A percentile compares a stretch with the other conserved stretches of the same genome.
Conservation (phyloP, 2,797 vertebrate genomes). For the Hydrocynus forskahlii region DNA sequence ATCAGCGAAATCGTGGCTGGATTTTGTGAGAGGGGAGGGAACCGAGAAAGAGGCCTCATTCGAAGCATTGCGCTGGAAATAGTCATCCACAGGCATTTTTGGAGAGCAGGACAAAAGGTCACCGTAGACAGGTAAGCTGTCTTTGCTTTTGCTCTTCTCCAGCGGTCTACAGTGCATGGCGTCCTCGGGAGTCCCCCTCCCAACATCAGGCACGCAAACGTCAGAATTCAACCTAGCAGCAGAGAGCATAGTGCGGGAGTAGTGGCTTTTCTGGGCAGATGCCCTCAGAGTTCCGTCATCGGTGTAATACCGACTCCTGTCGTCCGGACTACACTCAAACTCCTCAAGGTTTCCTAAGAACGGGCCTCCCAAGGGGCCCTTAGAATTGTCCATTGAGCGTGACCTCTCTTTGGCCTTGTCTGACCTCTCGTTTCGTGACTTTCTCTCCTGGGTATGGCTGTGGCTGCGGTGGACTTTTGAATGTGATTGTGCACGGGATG, state of each 20-base stretch:
- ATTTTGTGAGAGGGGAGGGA: constrained; percentile 86
- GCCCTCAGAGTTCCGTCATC: constrained; percentile 92
- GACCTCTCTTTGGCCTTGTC: constrained; percentile 97
- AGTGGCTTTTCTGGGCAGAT: constrained; percentile 82
- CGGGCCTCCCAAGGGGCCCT: constrained; percentile 87
- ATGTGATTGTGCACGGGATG: constrained; percentile 93
- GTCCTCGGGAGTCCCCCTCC: constrained; percentile 76
- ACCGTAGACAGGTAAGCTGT: constrained; percentile 80
- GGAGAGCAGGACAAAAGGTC: constrained; percentile 85
- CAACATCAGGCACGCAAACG: constrained; percentile 82
- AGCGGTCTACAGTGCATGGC: constrained; percentile 78
- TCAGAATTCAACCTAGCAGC: constrained; percentile 83
- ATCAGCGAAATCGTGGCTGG: constrained; percentile 83
- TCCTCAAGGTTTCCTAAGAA: constrained; percentile 89
- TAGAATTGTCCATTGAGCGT: constrained; percentile 97
- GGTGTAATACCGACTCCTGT: constrained; percentile 89
- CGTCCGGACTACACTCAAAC: constrained; percentile 85
- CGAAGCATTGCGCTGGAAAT: constrained; percentile 91
- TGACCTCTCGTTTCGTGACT: constrained; percentile 91
- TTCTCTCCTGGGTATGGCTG: constrained; percentile 97
- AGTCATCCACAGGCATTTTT: constrained; percentile 87
- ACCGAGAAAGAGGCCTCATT: constrained; percentile 88
- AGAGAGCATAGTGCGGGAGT: constrained; percentile 84
- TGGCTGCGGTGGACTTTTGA: constrained; percentile 98
- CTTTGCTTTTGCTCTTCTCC: constrained; percentile 87